phyloP scores from a whole-genome alignment of 2,888 invertebrate species.

The Rutpela maculata region DNA sequence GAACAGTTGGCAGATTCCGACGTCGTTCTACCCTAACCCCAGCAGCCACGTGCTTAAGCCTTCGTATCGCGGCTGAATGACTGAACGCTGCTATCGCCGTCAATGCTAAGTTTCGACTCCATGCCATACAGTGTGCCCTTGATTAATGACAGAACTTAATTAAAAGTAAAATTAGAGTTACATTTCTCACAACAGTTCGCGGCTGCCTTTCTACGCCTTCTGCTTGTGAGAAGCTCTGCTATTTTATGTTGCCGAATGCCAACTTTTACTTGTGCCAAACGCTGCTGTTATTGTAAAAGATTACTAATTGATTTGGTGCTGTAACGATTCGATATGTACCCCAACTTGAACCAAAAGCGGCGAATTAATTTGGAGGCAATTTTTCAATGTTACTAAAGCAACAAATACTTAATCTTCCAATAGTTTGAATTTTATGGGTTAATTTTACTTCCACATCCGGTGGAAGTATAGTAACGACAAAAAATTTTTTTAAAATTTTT shows the following conservation, averaged over 20 bases:
- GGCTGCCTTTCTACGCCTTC: slow-evolving; percentile 28
- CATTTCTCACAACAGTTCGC: slow-evolving; percentile 66
- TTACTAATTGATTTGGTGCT: slow-evolving; percentile 35
- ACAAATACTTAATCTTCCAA: neutral
- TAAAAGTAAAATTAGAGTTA: slow-evolving; percentile 74
- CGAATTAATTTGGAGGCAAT: neutral
- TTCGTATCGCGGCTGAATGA: slow-evolving; percentile 47
- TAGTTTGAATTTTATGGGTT: no score
- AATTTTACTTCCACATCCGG: no score
- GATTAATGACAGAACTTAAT: slow-evolving; percentile 76
- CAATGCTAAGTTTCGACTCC: slow-evolving; percentile 44
- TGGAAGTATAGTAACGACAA: no score
- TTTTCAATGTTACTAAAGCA: neutral
- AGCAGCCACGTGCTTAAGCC: slow-evolving; percentile 34
- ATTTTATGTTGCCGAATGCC: slow-evolving; percentile 24
- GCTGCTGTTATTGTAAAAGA: slow-evolving; percentile 26
- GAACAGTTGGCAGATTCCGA: slow-evolving; percentile 57
- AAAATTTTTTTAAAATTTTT: no score
- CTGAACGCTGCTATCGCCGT: slow-evolving; percentile 51
- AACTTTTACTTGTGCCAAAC: slow-evolving; percentile 54
- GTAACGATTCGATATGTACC: neutral
- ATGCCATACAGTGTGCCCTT: slow-evolving; percentile 64
- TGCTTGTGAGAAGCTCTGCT: slow-evolving; percentile 28
- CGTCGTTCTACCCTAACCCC: slow-evolving; percentile 44
- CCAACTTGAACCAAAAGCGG: neutral